Base-by-base conservation (phyloP, 92 coral and sea anemone genomes). In the Actinostola sp. region DNA sequence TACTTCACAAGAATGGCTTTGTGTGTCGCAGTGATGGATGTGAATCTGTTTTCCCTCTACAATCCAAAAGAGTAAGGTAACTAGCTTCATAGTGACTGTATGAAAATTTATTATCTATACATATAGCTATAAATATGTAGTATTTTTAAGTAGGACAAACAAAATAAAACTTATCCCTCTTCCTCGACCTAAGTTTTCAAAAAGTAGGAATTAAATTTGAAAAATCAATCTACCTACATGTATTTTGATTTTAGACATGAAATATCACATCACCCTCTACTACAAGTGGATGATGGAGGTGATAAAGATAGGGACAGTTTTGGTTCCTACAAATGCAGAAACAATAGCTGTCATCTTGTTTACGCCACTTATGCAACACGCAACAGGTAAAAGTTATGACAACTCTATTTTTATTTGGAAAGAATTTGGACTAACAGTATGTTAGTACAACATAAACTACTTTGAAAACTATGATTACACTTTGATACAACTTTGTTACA, bases 1-100 rank as follows among this genome's bases (percentile, higher is more conserved):
- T 61, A 48, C 70, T 54, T 6, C 89, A 84, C 64, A 84, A 55
- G 29, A 73, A 85, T 53, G 89, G 90, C 16, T 85, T 85, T 74
- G 27, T 49, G 13, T 85, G 90, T 50, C 82, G 90, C 3, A 65
- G 76, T 66, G 59, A 48, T 8, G 64, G 30, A 23, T 85, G 86
- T 66, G 42, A 3, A 15, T 72, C 73, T 34, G 49, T 61, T 14
- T 85, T 80, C 63, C 82, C 78, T 9, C 79, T 79, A 5, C 86
- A 85, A 42, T 84, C 89, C 29, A 71, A 71, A 10, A 84, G 89
- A 66, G 89, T 84, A 8, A 84, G 85, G 89, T 84, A 79, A 36
- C 32, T 66, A 46, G 11, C 24, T 20, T 58, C 33, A 58, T n/a
- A 27, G 19, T 35, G 21, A 67, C 58, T 23, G 51, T 1, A 67